phyloP scores from a whole-genome alignment of 2,888 invertebrate species.

The Drosophila pullipes region DNA sequence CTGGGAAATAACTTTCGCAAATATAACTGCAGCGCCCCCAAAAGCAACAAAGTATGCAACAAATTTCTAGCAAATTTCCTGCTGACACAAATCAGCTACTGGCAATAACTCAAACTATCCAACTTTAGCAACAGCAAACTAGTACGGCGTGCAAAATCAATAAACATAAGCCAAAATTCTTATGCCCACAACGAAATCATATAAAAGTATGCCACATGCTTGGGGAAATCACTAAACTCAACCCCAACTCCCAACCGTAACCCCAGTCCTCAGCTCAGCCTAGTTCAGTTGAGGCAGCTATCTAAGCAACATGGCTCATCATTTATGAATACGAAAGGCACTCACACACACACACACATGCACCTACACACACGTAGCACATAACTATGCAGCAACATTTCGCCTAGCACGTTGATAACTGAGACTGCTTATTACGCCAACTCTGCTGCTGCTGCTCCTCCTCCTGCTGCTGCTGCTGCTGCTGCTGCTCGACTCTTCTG shows the following conservation, averaged over 20 bases:
- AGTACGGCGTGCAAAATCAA: constrained; percentile 60
- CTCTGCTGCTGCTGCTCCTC: constrained; percentile 3
- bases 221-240: constrained; percentile 78
- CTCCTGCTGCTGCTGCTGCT: constrained; percentile 31
- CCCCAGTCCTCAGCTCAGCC: constrained; percentile 4
- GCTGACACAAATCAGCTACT: constrained; percentile 64
- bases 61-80: constrained; percentile 47
- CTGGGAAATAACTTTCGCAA: constrained; percentile 9
- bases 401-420: constrained; percentile 68
- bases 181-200: constrained; percentile 67
- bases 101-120: constrained; percentile 56
- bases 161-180: constrained; percentile 71
- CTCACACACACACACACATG: constrained; percentile 11
- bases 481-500: constrained; percentile 13
- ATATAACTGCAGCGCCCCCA: constrained; percentile 11
- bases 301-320: constrained; percentile 58
- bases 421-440: constrained; percentile 72
- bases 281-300: constrained; percentile 23
- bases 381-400: constrained; percentile 41
- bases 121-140: constrained; percentile 13
- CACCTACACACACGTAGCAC: constrained; percentile 9
- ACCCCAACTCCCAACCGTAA: background rate
- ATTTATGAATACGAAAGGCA: constrained; percentile 59
- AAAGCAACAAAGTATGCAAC: constrained; percentile 48
- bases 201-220: constrained; percentile 76